Evolutionary conservation across 2,888 invertebrate species (phyloP).

Genomic region (Geotrupes spiniger): DNA sequence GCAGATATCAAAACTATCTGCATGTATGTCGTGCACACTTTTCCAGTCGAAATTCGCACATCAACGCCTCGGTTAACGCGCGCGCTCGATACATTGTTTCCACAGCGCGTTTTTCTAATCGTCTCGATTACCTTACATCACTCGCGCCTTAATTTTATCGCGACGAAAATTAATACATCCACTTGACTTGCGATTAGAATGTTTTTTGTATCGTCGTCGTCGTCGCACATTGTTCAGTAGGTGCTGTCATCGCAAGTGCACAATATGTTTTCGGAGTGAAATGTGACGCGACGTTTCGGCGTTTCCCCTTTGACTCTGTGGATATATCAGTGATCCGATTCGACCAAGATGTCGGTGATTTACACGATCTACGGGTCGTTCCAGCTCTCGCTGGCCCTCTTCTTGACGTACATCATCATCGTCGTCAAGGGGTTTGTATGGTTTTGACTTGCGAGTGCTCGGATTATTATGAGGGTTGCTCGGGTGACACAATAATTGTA

Average conservation of each 20-base stretch:
- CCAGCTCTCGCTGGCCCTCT: constrained; percentile 38
- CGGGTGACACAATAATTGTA: no score
- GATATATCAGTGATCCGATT: neutral
- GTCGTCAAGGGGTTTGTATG: constrained; percentile 39
- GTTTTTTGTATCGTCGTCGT: neutral
- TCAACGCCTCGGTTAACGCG: no score
- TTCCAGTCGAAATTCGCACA: no score
- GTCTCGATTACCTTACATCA: no score
- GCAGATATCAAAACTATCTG: neutral
- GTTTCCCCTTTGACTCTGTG: neutral
- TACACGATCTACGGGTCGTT: constrained; percentile 39
- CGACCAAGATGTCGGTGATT: constrained; percentile 22
- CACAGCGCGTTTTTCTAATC: no score
- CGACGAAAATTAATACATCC: no score
- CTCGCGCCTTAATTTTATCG: no score
- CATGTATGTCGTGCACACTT: no score
- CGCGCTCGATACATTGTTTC: no score
- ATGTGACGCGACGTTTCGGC: constrained; percentile 1
- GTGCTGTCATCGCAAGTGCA: neutral
- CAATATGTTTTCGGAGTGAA: neutral
- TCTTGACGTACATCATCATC: constrained; percentile 41
- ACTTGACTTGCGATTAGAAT: no score
- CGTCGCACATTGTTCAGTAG: neutral
- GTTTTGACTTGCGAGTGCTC: neutral
- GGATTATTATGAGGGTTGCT: no score